phyloP scores from a whole-genome alignment of 2,113 vertebrate genomes.

The Vombatus ursinus region DNA sequence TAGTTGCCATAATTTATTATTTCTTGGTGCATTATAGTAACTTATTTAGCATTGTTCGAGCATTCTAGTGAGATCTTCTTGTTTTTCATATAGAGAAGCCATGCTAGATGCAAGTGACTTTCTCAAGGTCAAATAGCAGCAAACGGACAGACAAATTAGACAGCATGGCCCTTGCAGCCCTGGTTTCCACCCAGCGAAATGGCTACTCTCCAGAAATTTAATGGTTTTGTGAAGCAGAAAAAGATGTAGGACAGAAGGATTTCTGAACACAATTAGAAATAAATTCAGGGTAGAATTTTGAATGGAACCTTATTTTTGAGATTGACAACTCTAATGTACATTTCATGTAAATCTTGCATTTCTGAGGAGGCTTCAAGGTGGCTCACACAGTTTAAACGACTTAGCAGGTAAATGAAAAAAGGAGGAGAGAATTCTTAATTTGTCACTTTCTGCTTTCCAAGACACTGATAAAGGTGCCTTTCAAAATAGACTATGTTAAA shows the following conservation, averaged over 20 bases:
- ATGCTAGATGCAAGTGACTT: not conserved
- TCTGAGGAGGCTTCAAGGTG: slow-evolving; percentile 1
- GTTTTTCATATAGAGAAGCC: slow-evolving; percentile 18
- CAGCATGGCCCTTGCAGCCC: no score
- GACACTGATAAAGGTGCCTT: not conserved
- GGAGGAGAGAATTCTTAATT: not conserved
- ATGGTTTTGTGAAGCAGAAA: slow-evolving; percentile 26
- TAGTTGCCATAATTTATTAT: slow-evolving; percentile 20
- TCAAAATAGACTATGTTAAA: not conserved
- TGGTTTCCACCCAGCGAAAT: not conserved
- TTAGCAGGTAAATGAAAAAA: not conserved
- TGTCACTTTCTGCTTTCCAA: slow-evolving; percentile 8
- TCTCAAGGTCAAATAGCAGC: not conserved
- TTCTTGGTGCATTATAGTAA: slow-evolving; percentile 6
- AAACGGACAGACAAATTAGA: not conserved
- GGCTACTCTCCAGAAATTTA: not conserved
- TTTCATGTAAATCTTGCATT: slow-evolving; percentile 21
- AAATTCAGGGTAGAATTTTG: slow-evolving; percentile 7
- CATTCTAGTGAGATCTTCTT: slow-evolving; percentile 20
- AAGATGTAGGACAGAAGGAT: slow-evolving; percentile 6
- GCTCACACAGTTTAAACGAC: slow-evolving; percentile 34
- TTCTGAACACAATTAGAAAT: slow-evolving; percentile 49
- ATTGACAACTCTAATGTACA: slow-evolving; percentile 19
- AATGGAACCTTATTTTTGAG: slow-evolving; percentile 30
- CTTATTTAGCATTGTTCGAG: slow-evolving; percentile 40